Conservation (phyloP, 2,797 vertebrate species). For the Momotus momota region DNA sequence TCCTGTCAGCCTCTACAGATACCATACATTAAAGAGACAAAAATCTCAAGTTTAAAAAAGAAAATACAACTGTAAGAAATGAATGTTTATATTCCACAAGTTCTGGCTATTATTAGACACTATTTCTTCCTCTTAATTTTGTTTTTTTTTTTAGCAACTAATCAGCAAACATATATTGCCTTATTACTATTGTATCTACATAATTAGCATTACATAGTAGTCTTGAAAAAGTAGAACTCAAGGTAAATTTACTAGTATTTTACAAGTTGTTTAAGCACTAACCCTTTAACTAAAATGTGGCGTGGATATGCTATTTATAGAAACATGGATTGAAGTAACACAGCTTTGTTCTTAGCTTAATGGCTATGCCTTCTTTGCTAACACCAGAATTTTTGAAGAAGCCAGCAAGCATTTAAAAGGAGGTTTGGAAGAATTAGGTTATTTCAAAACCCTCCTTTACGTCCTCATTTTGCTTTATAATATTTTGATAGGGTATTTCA, state of each 20-base stretch:
- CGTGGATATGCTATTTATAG: neutral
- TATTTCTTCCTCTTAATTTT: neutral
- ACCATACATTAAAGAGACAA: neutral
- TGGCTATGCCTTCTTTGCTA: neutral
- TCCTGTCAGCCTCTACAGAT: neutral
- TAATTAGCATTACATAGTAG: neutral
- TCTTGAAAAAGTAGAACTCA: neutral
- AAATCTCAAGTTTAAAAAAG: neutral
- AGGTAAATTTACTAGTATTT: neutral
- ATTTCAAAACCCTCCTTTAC: neutral
- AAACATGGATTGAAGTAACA: neutral
- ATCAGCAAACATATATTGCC: neutral
- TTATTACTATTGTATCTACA: neutral
- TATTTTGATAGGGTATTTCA: neutral
- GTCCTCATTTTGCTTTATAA: neutral
- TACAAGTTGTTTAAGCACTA: neutral
- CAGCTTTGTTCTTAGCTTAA: neutral
- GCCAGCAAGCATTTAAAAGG: neutral
- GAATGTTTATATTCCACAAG: neutral
- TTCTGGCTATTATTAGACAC: neutral
- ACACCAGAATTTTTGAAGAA: neutral
- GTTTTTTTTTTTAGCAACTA: neutral
- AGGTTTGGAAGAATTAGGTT: neutral
- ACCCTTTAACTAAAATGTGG: neutral
- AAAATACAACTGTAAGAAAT: neutral